Evolutionary conservation across 2,888 invertebrate species (phyloP).

Genomic region (Eupithecia insigniata): DNA sequence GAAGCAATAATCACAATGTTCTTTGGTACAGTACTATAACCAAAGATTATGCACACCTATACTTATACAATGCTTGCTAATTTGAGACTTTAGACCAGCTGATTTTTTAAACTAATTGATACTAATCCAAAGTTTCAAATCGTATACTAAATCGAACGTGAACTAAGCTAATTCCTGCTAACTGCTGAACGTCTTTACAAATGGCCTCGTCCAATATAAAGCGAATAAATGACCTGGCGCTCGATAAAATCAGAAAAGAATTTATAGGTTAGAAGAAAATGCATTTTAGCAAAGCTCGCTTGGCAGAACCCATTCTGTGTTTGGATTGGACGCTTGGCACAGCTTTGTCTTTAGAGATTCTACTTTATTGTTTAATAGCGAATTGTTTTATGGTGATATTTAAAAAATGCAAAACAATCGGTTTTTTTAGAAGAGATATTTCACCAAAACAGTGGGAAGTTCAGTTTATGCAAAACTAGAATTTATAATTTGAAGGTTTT

Average conservation of each 20-base stretch:
- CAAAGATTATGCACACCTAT: constrained; percentile 5
- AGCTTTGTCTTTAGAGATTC: constrained; percentile 24
- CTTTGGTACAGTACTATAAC: neutral
- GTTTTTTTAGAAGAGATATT: too few species aligned
- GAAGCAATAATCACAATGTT: too few species aligned
- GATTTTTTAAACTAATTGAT: too few species aligned
- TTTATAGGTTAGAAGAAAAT: constrained; percentile 67
- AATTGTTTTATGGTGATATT: too few species aligned
- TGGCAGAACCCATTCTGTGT: constrained; percentile 30
- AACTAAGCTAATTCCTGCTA: constrained; percentile 30
- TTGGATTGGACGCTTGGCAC: constrained; percentile 34
- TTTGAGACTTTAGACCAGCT: too few species aligned
- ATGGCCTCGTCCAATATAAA: constrained; percentile 67
- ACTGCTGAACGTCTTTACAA: constrained; percentile 35
- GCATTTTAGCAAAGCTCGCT: constrained; percentile 54
- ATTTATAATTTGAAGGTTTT: too few species aligned
- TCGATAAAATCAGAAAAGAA: constrained; percentile 72
- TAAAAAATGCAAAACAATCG: too few species aligned
- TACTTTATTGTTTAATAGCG: constrained; percentile 22
- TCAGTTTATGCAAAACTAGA: too few species aligned
- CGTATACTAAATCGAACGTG: constrained; percentile 19
- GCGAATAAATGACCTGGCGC: constrained; percentile 69
- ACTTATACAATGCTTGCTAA: too few species aligned
- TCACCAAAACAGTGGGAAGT: too few species aligned
- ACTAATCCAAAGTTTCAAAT: neutral